These are phyloP conservation scores for Lerema accius DNA, from an alignment of 1,140 invertebrate species.

Conservation along the genomic window DNA sequence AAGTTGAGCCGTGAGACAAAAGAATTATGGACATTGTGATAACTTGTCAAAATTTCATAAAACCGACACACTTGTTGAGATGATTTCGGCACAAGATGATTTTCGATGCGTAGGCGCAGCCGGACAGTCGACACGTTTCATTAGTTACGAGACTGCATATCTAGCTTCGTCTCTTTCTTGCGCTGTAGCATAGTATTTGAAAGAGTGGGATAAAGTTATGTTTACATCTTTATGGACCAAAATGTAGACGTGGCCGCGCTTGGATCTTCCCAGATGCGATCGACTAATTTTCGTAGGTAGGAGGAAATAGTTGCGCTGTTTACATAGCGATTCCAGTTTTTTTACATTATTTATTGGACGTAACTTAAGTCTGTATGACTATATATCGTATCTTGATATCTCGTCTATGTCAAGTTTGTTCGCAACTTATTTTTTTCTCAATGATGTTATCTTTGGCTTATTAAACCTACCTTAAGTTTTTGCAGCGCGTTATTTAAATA, in stretches of 20 bases:
- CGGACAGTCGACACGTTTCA: slow-evolving; percentile 76
- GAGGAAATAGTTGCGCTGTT: slow-evolving; percentile 58
- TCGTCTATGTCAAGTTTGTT: not conserved
- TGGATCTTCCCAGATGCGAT: slow-evolving; percentile 70
- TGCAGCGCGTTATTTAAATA: slow-evolving; percentile 6
- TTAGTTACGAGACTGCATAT: slow-evolving; percentile 71
- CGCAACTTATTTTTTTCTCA: not conserved
- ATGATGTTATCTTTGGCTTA: not conserved
- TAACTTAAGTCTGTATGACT: slow-evolving; percentile 11
- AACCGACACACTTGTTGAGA: slow-evolving; percentile 24
- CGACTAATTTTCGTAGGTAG: slow-evolving; percentile 73
- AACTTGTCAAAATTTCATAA: not conserved
- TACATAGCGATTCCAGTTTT: slow-evolving; percentile 58
- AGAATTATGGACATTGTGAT: slow-evolving; percentile 10
- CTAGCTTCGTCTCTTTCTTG: slow-evolving; percentile 58
- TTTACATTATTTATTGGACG: slow-evolving; percentile 67
- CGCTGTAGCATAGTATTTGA: slow-evolving; percentile 10
- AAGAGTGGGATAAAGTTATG: slow-evolving; percentile 57
- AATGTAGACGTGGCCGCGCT: slow-evolving; percentile 68
- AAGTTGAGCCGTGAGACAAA: slow-evolving; percentile 19
- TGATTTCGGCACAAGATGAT: slow-evolving; percentile 52
- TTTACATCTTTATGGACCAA: slow-evolving; percentile 71
- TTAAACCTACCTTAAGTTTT: slow-evolving; percentile 14
- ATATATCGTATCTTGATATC: slow-evolving; percentile 9
- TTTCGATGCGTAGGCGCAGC: slow-evolving; percentile 58